Percentiles rank a stretch among this genome's conserved stretches.
Evolutionary conservation across 2,888 invertebrate genomes (phyloP).

Genomic region (Aleiodes testaceus): DNA sequence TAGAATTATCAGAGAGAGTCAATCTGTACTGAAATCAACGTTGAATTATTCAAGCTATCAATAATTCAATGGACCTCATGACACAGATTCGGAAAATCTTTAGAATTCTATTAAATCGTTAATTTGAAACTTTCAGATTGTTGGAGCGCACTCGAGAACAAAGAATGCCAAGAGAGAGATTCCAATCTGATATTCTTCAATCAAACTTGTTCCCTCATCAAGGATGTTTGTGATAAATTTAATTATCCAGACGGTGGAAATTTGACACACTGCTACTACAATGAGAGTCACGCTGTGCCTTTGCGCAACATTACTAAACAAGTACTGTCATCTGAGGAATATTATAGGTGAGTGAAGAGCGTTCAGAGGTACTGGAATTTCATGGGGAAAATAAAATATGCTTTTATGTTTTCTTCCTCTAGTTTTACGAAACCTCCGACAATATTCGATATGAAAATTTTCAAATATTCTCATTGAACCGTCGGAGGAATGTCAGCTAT

Average conservation of each 20-base stretch:
- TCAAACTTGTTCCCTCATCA: constrained; percentile 74
- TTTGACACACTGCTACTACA: constrained; percentile 73
- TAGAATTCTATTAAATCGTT: not conserved
- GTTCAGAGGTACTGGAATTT: not conserved
- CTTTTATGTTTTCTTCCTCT: constrained; percentile 3
- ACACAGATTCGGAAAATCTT: no score
- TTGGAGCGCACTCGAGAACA: constrained; percentile 79
- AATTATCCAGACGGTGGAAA: constrained; percentile 72
- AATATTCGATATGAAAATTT: no score
- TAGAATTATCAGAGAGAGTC: no score
- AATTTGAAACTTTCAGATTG: constrained; percentile 74
- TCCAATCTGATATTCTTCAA: constrained; percentile 75
- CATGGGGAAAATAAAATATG: constrained; percentile 7
- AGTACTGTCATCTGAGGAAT: constrained; percentile 79
- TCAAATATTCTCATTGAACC: no score
- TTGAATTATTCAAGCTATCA: no score
- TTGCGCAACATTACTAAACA: constrained; percentile 76
- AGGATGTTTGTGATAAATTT: constrained; percentile 73
- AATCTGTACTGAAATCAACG: no score
- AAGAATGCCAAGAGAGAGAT: constrained; percentile 73
- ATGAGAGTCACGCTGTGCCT: constrained; percentile 68
- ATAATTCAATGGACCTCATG: no score
- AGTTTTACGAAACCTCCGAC: not conserved
- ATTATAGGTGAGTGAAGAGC: constrained; percentile 77
- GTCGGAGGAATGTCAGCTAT: no score